Evolutionary conservation across 2,797 vertebrate species (phyloP).

Genomic region (Sebastolobus alascanus): DNA sequence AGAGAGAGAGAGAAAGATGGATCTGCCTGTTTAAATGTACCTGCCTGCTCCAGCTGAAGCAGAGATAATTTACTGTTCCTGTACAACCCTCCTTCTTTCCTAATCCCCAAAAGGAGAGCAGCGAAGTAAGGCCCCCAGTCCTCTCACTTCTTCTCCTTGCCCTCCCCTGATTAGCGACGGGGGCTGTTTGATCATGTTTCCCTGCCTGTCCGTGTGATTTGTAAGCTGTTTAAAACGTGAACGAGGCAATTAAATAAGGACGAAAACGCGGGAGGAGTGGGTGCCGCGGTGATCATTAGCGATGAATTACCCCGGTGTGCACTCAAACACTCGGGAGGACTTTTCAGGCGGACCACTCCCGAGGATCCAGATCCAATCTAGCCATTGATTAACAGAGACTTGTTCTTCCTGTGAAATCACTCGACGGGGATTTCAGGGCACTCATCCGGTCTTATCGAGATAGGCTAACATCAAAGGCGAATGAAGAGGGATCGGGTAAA

Average conservation of each 20-base stretch:
- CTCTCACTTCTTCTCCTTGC: conserved; percentile 55
- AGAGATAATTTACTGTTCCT: conserved; percentile 77
- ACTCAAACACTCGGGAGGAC: conserved; percentile 81
- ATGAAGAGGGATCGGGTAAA: conserved; percentile 81
- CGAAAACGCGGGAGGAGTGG: conserved; percentile 70
- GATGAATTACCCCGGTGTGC: conserved; percentile 82
- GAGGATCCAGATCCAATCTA: conserved; percentile 84
- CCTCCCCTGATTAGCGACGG: conserved; percentile 75
- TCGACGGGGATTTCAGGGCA: conserved; percentile 82
- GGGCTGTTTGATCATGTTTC: conserved; percentile 80
- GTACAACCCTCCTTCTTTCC: conserved; percentile 56
- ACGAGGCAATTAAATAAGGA: conserved; percentile 83
- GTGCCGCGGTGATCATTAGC: conserved; percentile 81
- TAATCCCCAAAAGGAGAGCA: conserved; percentile 70
- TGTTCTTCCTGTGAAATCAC: conserved; percentile 84
- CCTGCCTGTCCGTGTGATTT: conserved; percentile 81
- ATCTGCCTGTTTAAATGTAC: conserved; percentile 77
- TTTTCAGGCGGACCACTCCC: conserved; percentile 75
- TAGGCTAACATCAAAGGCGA: conserved; percentile 83
- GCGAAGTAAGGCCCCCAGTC: conserved; percentile 55
- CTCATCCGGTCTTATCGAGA: conserved; percentile 84
- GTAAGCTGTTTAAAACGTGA: conserved; percentile 83
- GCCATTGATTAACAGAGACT: conserved; percentile 86
- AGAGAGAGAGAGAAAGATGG: conserved; percentile 65
- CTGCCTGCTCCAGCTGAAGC: conserved; percentile 67